Evolutionary conservation across 2,113 vertebrate genomes (phyloP).

Genomic region (Myiozetetes cayanensis): DNA sequence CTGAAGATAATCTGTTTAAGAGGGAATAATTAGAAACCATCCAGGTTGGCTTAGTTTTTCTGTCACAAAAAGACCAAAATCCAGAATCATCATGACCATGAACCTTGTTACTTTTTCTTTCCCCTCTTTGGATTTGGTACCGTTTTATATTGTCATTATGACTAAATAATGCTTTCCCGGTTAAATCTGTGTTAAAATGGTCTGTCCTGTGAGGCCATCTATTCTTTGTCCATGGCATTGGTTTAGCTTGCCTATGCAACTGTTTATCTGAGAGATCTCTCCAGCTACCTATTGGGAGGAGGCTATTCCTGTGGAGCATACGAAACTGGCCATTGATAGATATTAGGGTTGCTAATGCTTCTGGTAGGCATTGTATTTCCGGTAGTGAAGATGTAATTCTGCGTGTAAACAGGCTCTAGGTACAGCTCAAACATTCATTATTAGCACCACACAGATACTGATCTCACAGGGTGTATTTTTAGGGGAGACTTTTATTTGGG

Average conservation of each 20-base stretch:
- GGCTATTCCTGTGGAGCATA: not conserved
- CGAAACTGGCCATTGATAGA: not conserved
- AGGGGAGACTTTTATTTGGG: not conserved
- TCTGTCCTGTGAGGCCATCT: not conserved
- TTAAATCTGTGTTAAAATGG: not conserved
- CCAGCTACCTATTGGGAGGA: not conserved
- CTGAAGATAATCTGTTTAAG: not conserved
- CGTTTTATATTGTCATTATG: not conserved
- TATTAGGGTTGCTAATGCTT: not conserved
- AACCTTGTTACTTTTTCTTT: not conserved
- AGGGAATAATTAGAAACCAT: not conserved
- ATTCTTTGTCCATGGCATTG: not conserved
- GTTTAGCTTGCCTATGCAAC: not conserved
- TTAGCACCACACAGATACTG: not conserved
- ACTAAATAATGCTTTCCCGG: not conserved
- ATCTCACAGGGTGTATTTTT: not conserved
- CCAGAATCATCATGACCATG: not conserved
- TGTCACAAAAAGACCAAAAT: not conserved
- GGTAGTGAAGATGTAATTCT: not conserved
- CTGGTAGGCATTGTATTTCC: not conserved
- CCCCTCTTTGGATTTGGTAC: not conserved
- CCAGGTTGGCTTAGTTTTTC: not conserved
- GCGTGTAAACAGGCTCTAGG: not conserved
- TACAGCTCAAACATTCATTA: not conserved
- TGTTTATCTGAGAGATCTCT: not conserved